Conservation (phyloP, 1,140 invertebrate genomes). For the Leptopilina clavipes region DNA sequence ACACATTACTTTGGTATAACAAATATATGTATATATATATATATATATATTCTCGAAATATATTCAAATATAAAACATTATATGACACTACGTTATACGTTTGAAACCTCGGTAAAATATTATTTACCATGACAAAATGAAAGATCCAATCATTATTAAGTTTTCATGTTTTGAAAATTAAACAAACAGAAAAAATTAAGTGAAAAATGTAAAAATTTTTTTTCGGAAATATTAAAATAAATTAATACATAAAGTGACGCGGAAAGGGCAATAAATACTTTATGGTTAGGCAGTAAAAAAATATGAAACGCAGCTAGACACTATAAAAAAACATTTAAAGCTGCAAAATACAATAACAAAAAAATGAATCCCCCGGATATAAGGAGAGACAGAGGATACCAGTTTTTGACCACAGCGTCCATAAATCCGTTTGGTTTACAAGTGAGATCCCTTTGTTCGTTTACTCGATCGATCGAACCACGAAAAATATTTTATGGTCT, state of each 20-base stretch:
- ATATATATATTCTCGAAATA: neutral
- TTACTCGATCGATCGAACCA: slow-evolving; percentile 25
- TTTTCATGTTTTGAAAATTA: too few species aligned
- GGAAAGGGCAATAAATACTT: slow-evolving; percentile 6
- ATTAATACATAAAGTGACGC: neutral
- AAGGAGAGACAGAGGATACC: slow-evolving; percentile 25
- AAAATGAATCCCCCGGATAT: slow-evolving; percentile 20
- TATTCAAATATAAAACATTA: neutral
- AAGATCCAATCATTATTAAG: too few species aligned
- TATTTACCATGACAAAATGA: too few species aligned
- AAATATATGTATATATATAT: neutral
- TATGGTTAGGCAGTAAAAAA: slow-evolving; percentile 18
- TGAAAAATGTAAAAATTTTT: neutral
- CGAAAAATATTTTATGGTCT: slow-evolving; percentile 20
- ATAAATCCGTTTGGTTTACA: slow-evolving; percentile 24
- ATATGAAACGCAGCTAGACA: slow-evolving; percentile 25
- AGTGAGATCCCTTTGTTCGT: slow-evolving; percentile 24
- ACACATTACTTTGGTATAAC: slow-evolving; percentile 6
- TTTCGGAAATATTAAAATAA: neutral
- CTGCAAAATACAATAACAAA: slow-evolving; percentile 6
- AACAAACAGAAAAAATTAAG: neutral
- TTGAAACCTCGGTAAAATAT: too few species aligned
- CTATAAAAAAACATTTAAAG: slow-evolving; percentile 14
- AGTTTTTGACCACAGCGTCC: slow-evolving; percentile 20
- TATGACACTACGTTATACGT: neutral